phyloP scores from a whole-genome alignment of 2,888 invertebrate genomes.

The Scaptomyza flava region DNA sequence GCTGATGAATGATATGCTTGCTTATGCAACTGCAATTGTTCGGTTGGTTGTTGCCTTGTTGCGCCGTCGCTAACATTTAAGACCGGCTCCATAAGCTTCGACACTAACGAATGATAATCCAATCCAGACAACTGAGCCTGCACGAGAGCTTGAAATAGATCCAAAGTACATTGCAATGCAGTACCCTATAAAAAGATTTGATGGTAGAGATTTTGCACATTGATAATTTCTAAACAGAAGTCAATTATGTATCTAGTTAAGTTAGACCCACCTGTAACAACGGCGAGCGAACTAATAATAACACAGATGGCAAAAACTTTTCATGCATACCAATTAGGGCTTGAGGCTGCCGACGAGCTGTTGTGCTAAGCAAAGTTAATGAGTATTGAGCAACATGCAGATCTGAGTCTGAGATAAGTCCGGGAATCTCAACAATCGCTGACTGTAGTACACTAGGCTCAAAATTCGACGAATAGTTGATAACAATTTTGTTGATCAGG shows the following conservation, averaged over 20 bases:
- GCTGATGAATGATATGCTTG: conserved; percentile 97
- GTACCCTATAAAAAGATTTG: conserved; percentile 87
- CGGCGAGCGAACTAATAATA: conserved; percentile 94
- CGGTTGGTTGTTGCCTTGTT: conserved; percentile 81
- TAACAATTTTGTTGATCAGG: conserved; percentile 94
- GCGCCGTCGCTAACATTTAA: conserved; percentile 59
- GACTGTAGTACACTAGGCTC: conserved; percentile 88
- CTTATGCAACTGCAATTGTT: conserved; percentile 87
- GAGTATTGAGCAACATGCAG: conserved; percentile 98
- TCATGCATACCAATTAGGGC: conserved; percentile 90
- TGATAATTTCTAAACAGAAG: background rate
- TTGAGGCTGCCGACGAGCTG: conserved; percentile 91
- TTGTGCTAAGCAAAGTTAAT: conserved; percentile 92
- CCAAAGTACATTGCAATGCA: conserved; percentile 95
- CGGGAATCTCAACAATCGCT: conserved; percentile 94
- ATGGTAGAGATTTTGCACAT: background rate
- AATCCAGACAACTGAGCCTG: conserved; percentile 91
- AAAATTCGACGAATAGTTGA: conserved; percentile 90
- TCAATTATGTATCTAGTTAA: background rate
- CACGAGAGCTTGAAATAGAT: conserved; percentile 96
- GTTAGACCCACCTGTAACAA: conserved; percentile 86
- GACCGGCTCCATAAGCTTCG: conserved; percentile 91
- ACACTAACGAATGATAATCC: conserved; percentile 92
- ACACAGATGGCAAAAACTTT: conserved; percentile 93
- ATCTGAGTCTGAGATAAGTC: conserved; percentile 96